These are phyloP conservation scores for Choristoneura fumiferana DNA, from an alignment of 1,140 invertebrate species.

Conservation along the genomic window DNA sequence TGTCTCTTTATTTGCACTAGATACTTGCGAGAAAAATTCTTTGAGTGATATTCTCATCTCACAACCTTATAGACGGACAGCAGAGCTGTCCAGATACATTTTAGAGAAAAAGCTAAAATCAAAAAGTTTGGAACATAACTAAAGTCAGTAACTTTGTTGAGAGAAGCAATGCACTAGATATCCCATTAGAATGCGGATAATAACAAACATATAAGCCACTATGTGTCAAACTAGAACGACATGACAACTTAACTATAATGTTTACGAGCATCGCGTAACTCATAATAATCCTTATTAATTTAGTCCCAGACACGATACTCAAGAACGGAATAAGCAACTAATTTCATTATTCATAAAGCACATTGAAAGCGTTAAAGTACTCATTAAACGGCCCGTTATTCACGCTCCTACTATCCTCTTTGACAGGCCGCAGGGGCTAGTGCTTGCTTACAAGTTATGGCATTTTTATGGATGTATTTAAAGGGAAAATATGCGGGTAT, in stretches of 20 bases:
- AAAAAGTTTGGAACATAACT: no score
- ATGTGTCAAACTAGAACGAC: not conserved
- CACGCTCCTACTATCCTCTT: slow-evolving; percentile 69
- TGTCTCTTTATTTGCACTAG: no score
- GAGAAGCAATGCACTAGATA: not conserved
- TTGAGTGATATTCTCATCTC: no score
- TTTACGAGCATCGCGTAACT: slow-evolving; percentile 62
- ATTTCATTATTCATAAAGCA: slow-evolving; percentile 78
- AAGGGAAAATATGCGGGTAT: slow-evolving; percentile 63
- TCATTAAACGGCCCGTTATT: slow-evolving; percentile 70
- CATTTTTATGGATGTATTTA: slow-evolving; percentile 66
- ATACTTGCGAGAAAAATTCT: no score
- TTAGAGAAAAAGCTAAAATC: no score
- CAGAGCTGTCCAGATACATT: no score
- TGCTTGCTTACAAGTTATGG: slow-evolving; percentile 60
- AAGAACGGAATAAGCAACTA: slow-evolving; percentile 75
- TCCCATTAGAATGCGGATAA: not conserved
- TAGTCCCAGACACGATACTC: slow-evolving; percentile 64
- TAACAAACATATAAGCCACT: slow-evolving; percentile 9
- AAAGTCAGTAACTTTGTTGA: slow-evolving; percentile 25
- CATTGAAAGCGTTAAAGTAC: slow-evolving; percentile 75
- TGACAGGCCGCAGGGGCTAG: slow-evolving; percentile 58
- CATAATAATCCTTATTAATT: slow-evolving; percentile 68
- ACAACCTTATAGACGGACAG: no score
- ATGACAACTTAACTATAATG: slow-evolving; percentile 27